These are phyloP conservation scores for Anas capensis DNA, from an alignment of 2,797 vertebrate genomes.

Conservation along the genomic window DNA sequence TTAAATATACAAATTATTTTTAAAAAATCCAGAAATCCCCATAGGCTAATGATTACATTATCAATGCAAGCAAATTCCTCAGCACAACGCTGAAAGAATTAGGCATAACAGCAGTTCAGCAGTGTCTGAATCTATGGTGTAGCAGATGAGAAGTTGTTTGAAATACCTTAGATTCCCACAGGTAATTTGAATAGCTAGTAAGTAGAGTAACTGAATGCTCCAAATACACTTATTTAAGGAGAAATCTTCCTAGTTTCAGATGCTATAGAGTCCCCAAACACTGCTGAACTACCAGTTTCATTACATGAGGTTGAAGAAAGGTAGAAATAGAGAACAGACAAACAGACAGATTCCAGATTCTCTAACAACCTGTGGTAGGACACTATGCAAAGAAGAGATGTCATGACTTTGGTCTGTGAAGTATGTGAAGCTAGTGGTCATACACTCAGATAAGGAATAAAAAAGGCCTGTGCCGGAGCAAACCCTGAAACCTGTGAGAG, in stretches of 20 bases:
- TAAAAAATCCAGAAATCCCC: not conserved
- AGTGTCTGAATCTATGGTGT: not conserved
- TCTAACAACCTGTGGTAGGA: not conserved
- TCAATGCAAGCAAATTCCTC: constrained; percentile 36
- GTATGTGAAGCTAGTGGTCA: not conserved
- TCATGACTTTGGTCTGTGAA: rapidly evolving
- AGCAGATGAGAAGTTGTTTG: not conserved
- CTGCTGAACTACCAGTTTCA: not conserved
- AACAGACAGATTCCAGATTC: not conserved
- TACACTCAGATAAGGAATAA: not conserved
- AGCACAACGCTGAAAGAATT: not conserved
- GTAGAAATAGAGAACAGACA: not conserved
- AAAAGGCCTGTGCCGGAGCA: not conserved
- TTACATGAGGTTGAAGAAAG: not conserved
- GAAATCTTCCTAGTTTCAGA: not conserved
- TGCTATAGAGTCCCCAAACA: not conserved
- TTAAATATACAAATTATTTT: not conserved
- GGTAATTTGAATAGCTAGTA: not conserved
- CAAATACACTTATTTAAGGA: not conserved
- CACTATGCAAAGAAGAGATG: not conserved
- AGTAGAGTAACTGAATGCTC: not conserved
- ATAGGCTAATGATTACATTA: constrained; percentile 21
- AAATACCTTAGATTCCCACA: not conserved
- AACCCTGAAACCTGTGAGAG: not conserved
- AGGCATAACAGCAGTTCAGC: not conserved